Base-by-base conservation (phyloP, 2,797 vertebrate species). In the Hozukius guyotensis region DNA sequence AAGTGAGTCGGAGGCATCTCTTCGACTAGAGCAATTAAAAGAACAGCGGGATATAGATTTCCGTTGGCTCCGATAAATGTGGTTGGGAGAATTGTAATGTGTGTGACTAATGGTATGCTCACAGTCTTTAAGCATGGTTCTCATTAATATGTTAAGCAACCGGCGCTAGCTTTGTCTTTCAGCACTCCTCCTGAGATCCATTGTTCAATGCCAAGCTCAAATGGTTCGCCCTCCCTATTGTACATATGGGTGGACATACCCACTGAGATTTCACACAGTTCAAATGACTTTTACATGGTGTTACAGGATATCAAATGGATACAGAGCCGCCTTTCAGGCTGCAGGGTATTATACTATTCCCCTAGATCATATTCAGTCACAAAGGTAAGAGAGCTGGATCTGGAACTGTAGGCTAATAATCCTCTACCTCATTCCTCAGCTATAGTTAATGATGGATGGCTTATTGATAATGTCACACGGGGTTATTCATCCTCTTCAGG, bases 101-200 rank as follows among this genome's bases (percentile, higher is more conserved):
- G 86, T 86, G 86, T 89, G 85, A 89, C 86, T 90, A 90, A 89
- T 91, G 79, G 72, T 77, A 80, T 64, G 64, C 84, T 80, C 65
- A 34, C 77, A 77, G 79, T 80, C 82, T 87, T 92, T 89, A 91
- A 90, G 70, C 77, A 65, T 66, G 77, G 52, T 42, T 86, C 86
- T 91, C 88, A 90, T 90, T 88, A 89, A 89, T 90, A 92, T 91
- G 88, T 88, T 78, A 78, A 88, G 83, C 78, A 87, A 75, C 46
- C 14, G 4, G 75, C 25, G 2, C 80, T 18, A 29, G 75, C 86
- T 91, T 88, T 84, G 84, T 88, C 90, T 89, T 22, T 67, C 72
- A 38, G 8, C 31, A 18, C 68, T 77, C 71, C 85, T 80, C 56
- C 87, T 77, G 75, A 88, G 78, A 85, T 71, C 75, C 68, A 68